Evolutionary conservation across 2,113 vertebrate species (phyloP).

Genomic region (Galbula dea): DNA sequence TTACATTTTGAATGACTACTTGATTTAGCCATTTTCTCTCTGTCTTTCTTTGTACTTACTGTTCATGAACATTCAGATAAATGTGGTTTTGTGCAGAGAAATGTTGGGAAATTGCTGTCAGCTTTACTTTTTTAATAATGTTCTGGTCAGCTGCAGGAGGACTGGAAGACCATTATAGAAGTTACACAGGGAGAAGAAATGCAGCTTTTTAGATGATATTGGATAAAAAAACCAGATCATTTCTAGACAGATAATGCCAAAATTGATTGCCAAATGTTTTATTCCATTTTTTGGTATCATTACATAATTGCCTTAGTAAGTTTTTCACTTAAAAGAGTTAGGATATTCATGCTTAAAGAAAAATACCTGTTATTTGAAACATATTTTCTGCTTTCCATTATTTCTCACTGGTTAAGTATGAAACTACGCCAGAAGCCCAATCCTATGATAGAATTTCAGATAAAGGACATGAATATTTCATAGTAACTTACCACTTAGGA

Average conservation of each 20-base stretch:
- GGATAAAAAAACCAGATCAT: not conserved
- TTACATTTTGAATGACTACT: conserved; percentile 16
- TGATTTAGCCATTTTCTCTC: conserved; percentile 34
- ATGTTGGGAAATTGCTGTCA: conserved; percentile 17
- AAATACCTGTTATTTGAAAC: not conserved
- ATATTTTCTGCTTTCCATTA: not conserved
- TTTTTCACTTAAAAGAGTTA: not conserved
- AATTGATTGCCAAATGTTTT: not conserved
- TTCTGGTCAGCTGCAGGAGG: conserved; percentile 19
- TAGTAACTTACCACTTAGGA: not conserved
- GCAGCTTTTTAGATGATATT: not conserved
- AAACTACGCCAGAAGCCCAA: not conserved
- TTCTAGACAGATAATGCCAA: not conserved
- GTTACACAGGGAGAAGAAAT: not conserved
- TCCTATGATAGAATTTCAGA: not conserved
- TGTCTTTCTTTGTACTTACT: conserved; percentile 32
- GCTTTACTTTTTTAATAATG: not conserved
- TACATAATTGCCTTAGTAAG: not conserved
- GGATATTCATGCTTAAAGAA: not conserved
- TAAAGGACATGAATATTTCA: not conserved
- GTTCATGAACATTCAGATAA: conserved; percentile 64
- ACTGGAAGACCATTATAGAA: not conserved
- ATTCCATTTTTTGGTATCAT: not conserved
- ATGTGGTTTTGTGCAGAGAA: conserved; percentile 30
- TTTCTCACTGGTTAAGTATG: not conserved